These are phyloP conservation scores for Stenurella melanura DNA, from an alignment of 2,888 invertebrate species.

Conservation along the genomic window DNA sequence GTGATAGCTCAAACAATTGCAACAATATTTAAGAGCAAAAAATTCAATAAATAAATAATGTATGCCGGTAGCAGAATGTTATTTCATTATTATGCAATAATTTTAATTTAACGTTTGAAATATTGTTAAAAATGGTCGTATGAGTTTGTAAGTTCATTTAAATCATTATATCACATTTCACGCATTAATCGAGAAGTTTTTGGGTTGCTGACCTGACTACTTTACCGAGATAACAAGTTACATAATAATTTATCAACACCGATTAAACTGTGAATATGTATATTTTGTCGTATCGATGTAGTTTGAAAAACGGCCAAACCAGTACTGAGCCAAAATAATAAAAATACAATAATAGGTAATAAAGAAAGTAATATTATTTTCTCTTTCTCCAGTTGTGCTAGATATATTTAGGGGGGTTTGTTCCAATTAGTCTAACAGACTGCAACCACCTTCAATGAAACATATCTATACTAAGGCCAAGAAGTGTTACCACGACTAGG, in stretches of 20 bases:
- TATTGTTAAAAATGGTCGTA: neutral
- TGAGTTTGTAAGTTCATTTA: neutral
- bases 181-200: neutral
- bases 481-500: too few relatives aligned
- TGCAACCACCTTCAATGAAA: too few relatives aligned
- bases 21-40: too few relatives aligned
- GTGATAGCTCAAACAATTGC: too few relatives aligned
- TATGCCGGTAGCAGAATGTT: neutral
- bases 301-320: neutral
- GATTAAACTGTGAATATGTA: neutral
- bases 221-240: neutral
- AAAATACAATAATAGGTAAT: too few relatives aligned
- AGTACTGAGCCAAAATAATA: too few relatives aligned
- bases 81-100: conserved; percentile 1
- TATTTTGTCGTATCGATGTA: neutral
- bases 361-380: too few relatives aligned
- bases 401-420: too few relatives aligned
- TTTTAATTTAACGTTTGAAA: neutral
- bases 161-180: neutral
- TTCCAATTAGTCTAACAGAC: too few relatives aligned
- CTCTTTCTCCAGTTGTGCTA: too few relatives aligned
- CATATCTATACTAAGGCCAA: too few relatives aligned
- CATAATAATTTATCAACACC: neutral
- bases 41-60: too few relatives aligned
- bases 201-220: conserved; percentile 7